Base-by-base conservation (phyloP, 2,113 vertebrate genomes). In the Rostratula benghalensis region DNA sequence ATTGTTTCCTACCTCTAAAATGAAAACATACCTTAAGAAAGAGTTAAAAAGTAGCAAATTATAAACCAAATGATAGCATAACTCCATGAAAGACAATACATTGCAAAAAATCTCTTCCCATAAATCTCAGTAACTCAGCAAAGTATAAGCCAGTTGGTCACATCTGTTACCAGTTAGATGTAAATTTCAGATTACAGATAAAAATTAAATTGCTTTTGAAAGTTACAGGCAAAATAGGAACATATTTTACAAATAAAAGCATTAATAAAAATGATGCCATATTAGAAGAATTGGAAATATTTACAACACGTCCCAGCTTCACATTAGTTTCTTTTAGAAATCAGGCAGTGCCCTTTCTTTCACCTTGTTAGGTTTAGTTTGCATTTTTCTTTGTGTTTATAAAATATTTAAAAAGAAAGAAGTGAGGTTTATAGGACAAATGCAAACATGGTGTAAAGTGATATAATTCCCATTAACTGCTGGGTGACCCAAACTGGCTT, bases 101-200 rank as follows among this genome's bases (percentile, higher is more conserved):
- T 94, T 93, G 95, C 89, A 93, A 97, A 96, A 93, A 95, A 82
- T n/a, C 73, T 74, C 85, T 93, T 85, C 81, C 81, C 91, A 94
- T 97, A 98, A 97, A 98, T 97, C 93, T 98, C 93, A 91, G 93
- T 90, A 96, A 95, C 74, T 86, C 74, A 87, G 77, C 92, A 67
- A 96, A 96, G 70, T 89, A 96, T 96, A 95, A 98, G 82, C 79
- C 93, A 97, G 92, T 96, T 97, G 96, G 96, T 97, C 93, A 97
- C 97, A 98, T 97, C 97, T 98, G 97, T 97, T 97, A 94, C 82
- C 87, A 94, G 89, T 98, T 98, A 98, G 95, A 97, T 96, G 92
- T 93, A 97, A 98, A 98, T 97, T 98, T 98, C 91, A 97, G 95
- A 98, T 98, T 97, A 96, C 89, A 97, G 95, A 96, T 97, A 92